These are phyloP conservation scores for Mirounga angustirostris DNA, from an alignment of 2,113 vertebrate genomes.

Conservation along the genomic window DNA sequence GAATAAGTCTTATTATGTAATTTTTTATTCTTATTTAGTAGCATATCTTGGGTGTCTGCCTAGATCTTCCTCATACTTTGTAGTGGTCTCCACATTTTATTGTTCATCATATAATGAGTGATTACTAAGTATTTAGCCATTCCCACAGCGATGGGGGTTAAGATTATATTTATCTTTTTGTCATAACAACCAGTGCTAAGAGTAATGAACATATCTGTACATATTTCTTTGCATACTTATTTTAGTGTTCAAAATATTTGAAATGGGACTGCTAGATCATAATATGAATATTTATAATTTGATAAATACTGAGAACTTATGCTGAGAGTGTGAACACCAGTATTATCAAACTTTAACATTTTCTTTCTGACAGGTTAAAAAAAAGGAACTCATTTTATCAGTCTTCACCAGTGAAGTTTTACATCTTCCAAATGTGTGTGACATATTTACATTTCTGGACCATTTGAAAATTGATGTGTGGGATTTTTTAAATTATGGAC, in stretches of 20 bases:
- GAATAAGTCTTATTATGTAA: neutral
- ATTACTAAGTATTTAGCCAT: neutral
- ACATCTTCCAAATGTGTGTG: neutral
- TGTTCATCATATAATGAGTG: neutral
- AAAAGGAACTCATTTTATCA: neutral
- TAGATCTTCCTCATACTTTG: neutral
- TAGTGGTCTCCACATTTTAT: neutral
- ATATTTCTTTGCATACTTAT: neutral
- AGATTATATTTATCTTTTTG: neutral
- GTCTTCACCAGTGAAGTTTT: neutral
- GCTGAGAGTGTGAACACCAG: neutral
- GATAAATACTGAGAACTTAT: neutral
- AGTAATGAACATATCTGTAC: neutral
- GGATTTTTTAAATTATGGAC: neutral
- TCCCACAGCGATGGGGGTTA: neutral
- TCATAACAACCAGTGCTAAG: neutral
- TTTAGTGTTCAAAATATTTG: neutral
- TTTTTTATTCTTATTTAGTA: conserved; percentile 1
- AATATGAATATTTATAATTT: neutral
- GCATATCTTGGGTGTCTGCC: neutral
- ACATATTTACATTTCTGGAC: neutral
- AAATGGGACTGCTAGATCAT: neutral
- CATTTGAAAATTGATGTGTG: conserved; percentile 5
- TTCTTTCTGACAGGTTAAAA: neutral
- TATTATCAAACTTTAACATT: neutral